Evolutionary conservation across 1,140 invertebrate species (phyloP).

Genomic region (Zaprionus lachaisei): DNA sequence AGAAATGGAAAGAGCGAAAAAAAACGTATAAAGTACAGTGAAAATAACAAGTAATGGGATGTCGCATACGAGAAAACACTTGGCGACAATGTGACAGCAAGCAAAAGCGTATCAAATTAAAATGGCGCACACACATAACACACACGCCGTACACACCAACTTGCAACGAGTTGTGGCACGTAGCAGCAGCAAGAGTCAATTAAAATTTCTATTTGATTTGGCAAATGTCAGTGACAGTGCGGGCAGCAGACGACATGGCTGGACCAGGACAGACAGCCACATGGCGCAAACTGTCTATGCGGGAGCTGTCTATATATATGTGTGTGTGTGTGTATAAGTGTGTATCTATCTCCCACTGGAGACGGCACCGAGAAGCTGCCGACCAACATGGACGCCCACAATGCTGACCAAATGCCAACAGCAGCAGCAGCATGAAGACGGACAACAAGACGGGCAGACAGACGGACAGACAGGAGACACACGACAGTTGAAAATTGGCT

Average conservation of each 20-base stretch:
- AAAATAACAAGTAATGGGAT: conserved; percentile 57
- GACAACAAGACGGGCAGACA: conserved; percentile 19
- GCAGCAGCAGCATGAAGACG: conserved; percentile 29
- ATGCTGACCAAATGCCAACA: conserved; percentile 74
- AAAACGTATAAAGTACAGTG: conserved; percentile 28
- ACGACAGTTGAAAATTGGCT: conserved; percentile 72
- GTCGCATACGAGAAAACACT: conserved; percentile 44
- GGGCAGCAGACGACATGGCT: conserved; percentile 11
- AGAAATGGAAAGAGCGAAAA: conserved; percentile 14
- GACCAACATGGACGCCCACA: conserved; percentile 41
- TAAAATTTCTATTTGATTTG: conserved; percentile 82
- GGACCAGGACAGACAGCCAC: conserved; percentile 21
- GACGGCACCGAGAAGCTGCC: conserved; percentile 10
- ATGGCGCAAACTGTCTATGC: conserved; percentile 15
- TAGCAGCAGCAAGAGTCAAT: conserved; percentile 70
- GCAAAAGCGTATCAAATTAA: conserved; percentile 61
- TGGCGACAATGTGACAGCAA: conserved; percentile 39
- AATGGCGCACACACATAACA: conserved; percentile 33
- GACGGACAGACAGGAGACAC: conserved; percentile 15
- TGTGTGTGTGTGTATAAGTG: neutral
- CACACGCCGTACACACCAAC: neutral
- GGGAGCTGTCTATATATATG: neutral
- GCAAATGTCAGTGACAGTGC: conserved; percentile 73
- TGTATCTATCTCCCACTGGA: neutral
- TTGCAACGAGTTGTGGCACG: conserved; percentile 33